Conservation (phyloP, 2,797 vertebrate genomes). For the Rhinatrema bivittatum region DNA sequence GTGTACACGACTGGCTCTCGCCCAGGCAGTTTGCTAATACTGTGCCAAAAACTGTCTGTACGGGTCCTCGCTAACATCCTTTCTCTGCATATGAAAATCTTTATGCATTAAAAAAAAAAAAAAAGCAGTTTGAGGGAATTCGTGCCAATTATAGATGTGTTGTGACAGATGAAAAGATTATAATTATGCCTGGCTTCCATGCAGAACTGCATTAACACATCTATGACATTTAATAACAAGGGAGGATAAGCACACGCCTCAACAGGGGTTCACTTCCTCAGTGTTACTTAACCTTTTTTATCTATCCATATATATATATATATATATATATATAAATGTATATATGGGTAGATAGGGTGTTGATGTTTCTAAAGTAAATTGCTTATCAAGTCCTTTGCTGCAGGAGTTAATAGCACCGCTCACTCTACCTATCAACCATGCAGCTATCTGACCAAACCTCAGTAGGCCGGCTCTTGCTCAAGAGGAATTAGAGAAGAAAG, state of each 20-base stretch:
- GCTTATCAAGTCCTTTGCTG: no score
- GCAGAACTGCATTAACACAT: slow-evolving; percentile 37
- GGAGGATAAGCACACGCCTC: slow-evolving; percentile 34
- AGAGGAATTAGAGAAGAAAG: no score
- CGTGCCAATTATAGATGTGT: slow-evolving; percentile 45
- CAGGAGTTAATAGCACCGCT: no score
- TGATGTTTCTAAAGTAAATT: no score
- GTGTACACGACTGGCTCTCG: slow-evolving; percentile 12
- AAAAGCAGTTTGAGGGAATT: slow-evolving; percentile 36
- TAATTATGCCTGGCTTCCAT: slow-evolving; percentile 44
- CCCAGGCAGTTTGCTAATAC: slow-evolving; percentile 15
- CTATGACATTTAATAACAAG: slow-evolving; percentile 33
- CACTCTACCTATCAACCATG: no score
- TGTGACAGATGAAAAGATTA: slow-evolving; percentile 52
- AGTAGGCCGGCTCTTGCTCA: no score
- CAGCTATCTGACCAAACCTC: no score
- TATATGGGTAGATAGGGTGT: no score
- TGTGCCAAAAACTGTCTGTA: slow-evolving; percentile 27
- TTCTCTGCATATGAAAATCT: slow-evolving; percentile 14
- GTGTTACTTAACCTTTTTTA: slow-evolving; percentile 13
- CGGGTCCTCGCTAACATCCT: slow-evolving; percentile 18
- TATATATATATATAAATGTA: no score
- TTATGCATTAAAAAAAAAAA: slow-evolving; percentile 27
- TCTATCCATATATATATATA: no score
- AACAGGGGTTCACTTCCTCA: slow-evolving; percentile 19